Evolutionary conservation across 2,797 vertebrate genomes (phyloP).

Genomic region (Xiphophorus birchmanni): DNA sequence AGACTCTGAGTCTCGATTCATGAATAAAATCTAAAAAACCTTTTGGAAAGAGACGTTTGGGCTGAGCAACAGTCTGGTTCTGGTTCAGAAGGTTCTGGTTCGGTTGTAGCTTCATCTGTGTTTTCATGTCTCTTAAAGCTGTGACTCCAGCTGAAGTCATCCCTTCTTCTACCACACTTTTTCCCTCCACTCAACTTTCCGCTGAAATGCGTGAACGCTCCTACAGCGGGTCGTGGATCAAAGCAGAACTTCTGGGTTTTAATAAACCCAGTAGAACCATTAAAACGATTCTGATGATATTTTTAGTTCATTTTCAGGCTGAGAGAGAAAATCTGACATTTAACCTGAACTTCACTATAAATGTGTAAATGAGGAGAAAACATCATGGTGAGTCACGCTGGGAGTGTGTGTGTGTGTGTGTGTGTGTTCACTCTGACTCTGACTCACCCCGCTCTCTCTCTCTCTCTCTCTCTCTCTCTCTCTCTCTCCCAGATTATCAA

Average conservation of each 20-base stretch:
- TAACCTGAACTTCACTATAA: slow-evolving; percentile 1
- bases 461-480: not conserved
- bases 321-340: not conserved
- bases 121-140: not conserved
- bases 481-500: not conserved
- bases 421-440: not conserved
- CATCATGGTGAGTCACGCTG: not conserved
- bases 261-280: not conserved
- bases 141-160: not conserved
- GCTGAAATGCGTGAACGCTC: not conserved
- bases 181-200: not conserved
- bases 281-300: not conserved
- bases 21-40: not conserved
- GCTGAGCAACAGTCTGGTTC: not conserved
- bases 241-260: not conserved
- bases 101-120: not conserved
- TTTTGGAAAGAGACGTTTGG: not conserved
- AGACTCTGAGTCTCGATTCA: not conserved
- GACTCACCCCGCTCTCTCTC: not conserved
- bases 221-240: no score
- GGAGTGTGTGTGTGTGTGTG: not conserved
- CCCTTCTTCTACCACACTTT: not conserved
- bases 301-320: not conserved
- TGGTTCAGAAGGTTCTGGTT: not conserved
- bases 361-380: slow-evolving; percentile 2